A percentile compares a stretch with the other conserved stretches of the same genome.
Conservation (phyloP, 2,797 vertebrate species). For the Phyllotis vaccarum region DNA sequence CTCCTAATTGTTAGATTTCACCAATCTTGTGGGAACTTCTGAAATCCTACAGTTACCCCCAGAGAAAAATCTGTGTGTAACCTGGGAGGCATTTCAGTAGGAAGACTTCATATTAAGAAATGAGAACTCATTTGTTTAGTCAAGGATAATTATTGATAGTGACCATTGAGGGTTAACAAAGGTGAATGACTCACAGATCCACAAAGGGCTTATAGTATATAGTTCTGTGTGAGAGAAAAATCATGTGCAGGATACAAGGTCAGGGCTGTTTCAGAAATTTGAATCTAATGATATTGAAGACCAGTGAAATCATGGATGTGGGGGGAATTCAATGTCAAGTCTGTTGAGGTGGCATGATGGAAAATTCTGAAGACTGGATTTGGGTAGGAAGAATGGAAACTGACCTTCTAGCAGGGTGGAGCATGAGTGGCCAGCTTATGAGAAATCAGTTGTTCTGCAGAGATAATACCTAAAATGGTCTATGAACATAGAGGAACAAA, state of each 20-base stretch:
- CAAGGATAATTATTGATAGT: slow-evolving; percentile 79
- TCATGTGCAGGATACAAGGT: not conserved
- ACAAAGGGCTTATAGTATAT: slow-evolving; percentile 79
- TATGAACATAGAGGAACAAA: not conserved
- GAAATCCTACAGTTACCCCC: not conserved
- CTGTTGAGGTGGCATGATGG: slow-evolving; percentile 67
- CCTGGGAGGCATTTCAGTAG: slow-evolving; percentile 37
- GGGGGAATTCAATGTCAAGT: not conserved
- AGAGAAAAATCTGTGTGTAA: slow-evolving; percentile 1
- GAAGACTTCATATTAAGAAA: slow-evolving; percentile 64
- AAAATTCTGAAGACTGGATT: not conserved
- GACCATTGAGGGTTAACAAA: slow-evolving; percentile 66
- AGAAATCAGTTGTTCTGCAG: not conserved
- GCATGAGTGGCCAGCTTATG: not conserved
- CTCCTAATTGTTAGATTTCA: slow-evolving; percentile 42
- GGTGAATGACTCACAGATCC: slow-evolving; percentile 67
- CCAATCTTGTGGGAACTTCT: slow-evolving; percentile 19
- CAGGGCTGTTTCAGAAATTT: slow-evolving; percentile 57
- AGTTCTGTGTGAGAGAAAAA: not conserved
- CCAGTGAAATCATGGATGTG: not conserved
- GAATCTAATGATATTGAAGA: not conserved
- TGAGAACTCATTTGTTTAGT: slow-evolving; percentile 59
- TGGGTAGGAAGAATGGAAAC: not conserved
- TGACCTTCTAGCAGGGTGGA: not conserved
- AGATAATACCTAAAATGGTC: not conserved